phyloP scores from a whole-genome alignment of 2,797 vertebrate genomes.

The Peromyscus melanophrys region DNA sequence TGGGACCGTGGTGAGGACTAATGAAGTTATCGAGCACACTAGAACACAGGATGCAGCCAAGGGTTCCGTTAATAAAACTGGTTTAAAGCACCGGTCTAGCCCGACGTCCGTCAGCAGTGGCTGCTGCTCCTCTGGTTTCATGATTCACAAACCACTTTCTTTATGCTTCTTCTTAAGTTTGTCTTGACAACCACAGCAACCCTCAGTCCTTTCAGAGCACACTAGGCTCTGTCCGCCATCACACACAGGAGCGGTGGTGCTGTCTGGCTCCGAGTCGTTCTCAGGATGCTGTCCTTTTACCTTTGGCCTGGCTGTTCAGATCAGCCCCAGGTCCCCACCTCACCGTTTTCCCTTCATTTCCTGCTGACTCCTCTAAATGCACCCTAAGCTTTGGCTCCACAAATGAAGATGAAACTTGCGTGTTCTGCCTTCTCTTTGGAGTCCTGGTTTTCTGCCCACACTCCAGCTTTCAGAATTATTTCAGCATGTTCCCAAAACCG shows the following conservation, averaged over 20 bases:
- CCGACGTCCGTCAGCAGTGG: accelerated
- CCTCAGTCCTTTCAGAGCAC: not conserved
- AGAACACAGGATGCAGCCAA: not conserved
- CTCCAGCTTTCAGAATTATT: not conserved
- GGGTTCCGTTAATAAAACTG: not conserved
- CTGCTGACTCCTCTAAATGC: not conserved
- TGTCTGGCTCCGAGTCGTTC: not conserved
- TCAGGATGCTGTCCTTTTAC: not conserved
- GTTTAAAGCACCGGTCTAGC: not conserved
- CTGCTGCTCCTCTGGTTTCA: not conserved
- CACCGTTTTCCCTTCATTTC: accelerated
- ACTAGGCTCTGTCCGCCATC: not conserved
- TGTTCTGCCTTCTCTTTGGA: not conserved
- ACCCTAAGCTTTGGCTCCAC: not conserved
- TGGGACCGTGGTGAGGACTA: not conserved
- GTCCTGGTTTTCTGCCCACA: not conserved
- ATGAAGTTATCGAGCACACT: not conserved
- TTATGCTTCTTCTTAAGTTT: not conserved
- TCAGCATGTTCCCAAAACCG: not conserved
- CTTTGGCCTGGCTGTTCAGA: not conserved
- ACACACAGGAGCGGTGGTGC: not conserved
- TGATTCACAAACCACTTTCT: not conserved
- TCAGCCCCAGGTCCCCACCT: not conserved
- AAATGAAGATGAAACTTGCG: not conserved
- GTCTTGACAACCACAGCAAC: not conserved